Percentiles rank a stretch among this genome's conserved stretches.
These are phyloP conservation scores for Oreochromis niloticus DNA, from an alignment of 2,113 vertebrate genomes.

Conservation along the genomic window DNA sequence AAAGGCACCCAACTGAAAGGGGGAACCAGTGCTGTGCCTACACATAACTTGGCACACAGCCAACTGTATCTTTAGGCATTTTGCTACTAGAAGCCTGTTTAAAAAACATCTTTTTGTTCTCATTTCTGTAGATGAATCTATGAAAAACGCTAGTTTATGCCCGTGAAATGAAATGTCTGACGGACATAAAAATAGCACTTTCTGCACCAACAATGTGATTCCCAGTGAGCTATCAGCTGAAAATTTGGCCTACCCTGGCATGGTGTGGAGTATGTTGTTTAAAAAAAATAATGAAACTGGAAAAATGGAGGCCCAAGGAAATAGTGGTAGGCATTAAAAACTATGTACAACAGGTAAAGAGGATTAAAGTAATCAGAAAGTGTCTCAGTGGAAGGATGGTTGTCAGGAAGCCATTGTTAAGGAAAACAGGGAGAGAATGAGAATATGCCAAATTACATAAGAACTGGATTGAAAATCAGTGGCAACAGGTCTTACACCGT, in stretches of 20 bases:
- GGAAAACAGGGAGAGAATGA: not conserved
- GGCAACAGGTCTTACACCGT: not conserved
- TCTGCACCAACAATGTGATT: not conserved
- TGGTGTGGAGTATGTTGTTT: not conserved
- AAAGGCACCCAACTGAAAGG: not conserved
- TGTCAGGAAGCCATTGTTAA: not conserved
- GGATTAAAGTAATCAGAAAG: not conserved
- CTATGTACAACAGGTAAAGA: not conserved
- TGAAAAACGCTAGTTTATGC: not conserved
- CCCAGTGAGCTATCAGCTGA: not conserved
- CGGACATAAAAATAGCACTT: not conserved
- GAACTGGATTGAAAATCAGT: not conserved
- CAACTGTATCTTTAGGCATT: not conserved
- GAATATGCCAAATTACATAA: not conserved
- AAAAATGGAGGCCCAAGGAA: rapidly evolving
- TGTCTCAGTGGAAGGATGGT: rapidly evolving
- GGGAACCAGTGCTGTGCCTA: not conserved
- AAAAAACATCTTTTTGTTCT: not conserved
- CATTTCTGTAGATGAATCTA: not conserved
- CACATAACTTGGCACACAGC: not conserved
- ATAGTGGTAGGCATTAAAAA: not conserved
- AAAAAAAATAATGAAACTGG: not conserved
- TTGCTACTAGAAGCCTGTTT: not conserved
- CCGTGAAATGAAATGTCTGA: not conserved
- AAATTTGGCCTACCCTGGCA: rapidly evolving